Evolutionary conservation across 2,113 vertebrate species (phyloP).

Genomic region (Probosciger aterrimus): DNA sequence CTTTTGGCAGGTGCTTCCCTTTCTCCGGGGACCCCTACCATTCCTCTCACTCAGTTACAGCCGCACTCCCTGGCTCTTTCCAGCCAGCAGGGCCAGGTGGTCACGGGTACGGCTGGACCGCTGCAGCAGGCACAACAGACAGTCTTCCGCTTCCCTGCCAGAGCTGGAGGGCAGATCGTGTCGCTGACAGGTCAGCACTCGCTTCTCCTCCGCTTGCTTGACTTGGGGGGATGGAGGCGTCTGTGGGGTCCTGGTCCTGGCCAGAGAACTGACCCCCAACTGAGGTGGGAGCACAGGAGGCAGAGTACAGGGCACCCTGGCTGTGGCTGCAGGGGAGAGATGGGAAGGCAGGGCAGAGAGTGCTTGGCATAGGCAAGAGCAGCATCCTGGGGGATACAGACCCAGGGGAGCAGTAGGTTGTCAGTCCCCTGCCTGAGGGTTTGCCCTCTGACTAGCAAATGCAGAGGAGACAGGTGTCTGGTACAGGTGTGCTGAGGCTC

Average conservation of each 20-base stretch:
- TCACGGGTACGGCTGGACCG: constrained; percentile 32
- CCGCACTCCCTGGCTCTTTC: constrained; percentile 76
- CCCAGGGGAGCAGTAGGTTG: not conserved
- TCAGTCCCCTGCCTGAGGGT: not conserved
- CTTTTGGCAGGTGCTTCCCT: constrained; percentile 76
- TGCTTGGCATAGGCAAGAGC: not conserved
- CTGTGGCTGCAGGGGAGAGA: not conserved
- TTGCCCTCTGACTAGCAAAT: not conserved
- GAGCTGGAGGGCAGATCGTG: constrained; percentile 63
- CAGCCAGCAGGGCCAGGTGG: constrained; percentile 64
- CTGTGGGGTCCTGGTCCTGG: not conserved
- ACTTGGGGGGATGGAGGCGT: not conserved
- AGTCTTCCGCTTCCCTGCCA: constrained; percentile 79
- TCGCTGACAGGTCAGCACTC: constrained; percentile 78
- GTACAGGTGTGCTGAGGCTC: not conserved
- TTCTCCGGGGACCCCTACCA: constrained; percentile 76
- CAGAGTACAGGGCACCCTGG: not conserved
- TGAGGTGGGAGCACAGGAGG: not conserved
- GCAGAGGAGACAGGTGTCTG: not conserved
- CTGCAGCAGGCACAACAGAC: constrained; percentile 79
- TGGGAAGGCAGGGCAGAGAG: not conserved
- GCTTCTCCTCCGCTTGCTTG: constrained; percentile 15
- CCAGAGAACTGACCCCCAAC: not conserved
- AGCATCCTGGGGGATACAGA: not conserved
- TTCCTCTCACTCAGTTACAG: constrained; percentile 82